Base-by-base conservation (phyloP, 30 jellyfish, hydroid and myxozoan species). In the Morbakka virulenta region DNA sequence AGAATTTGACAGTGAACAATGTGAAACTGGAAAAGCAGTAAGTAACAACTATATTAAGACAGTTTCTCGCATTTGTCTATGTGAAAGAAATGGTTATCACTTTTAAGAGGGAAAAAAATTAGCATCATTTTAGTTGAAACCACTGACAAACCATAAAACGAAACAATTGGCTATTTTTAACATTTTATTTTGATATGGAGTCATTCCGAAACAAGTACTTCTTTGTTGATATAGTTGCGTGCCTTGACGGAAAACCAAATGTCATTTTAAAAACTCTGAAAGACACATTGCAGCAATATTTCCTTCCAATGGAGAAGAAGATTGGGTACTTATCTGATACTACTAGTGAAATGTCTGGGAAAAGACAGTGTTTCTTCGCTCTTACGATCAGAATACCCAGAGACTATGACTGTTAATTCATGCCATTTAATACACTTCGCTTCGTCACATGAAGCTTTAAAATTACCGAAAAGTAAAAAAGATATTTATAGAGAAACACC, bases 321-420 rank as follows among this genome's bases (percentile, higher is more conserved):
- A 64, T 68, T 53, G 91, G 91, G 2, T 80, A 80, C 61, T 67
- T 78, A 1, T 80, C 91, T 6, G 79, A 80, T 27, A 47, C 91
- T 0, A 80, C 84, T n/a, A 80, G 69, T 68, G 91, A 67, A 13
- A 67, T 68, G 91, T 80, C 69, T 53, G 91, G 85, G 48, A 78
- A 80, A 61, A 20, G 30, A 4, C 84, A 50, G 12, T 80, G 85
- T 67, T 68, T 17, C 78, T 51, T 20, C 30, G 17, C 51, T 66
- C 3, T 70, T 80, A 2, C 52, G 49, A 24, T 29, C 72, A n/a
- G 78, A 80, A 6, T 23, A 49, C 31, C 78, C 53, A 1, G 48
- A 67, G 35, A 68, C 69, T 12, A 66, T 48, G 22, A 33, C 86
- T 3, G 49, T 52, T 27, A 36, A 29, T 26, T 67, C n/a, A n/a